Evolutionary conservation across 2,797 vertebrate species (phyloP), one percentile per base, ranked within the genome.

Genomic region (Trichosurus vulpecula): DNA sequence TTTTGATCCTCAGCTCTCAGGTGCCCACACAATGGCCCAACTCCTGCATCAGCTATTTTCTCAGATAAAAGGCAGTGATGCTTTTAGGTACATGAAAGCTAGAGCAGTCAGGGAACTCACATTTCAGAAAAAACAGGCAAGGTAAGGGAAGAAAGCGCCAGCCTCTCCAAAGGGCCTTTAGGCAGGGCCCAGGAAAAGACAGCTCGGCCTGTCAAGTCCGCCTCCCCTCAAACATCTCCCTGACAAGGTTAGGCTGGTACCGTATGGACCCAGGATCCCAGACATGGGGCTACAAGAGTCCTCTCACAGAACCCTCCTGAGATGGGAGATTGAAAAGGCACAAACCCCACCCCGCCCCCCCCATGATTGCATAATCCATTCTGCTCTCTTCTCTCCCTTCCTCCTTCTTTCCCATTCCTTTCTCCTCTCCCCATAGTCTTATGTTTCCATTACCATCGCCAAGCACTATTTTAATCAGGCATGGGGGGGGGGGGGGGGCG

Each of bases 11-110:
- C 52, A 66, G 93, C 35, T 90, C 97, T 81, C 27, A 87, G 57
- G 92, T 92, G 41, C 52, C 52, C 3, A 90, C 0, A 92, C 97
- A 95, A 94, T 95, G 90, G 94, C 95, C 96, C 12, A 66, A 96
- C 92, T 98, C 94, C 93, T n/a, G 97, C 96, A 97, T 96, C 94
- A 96, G 95, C 98, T 98, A 95, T 97, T 98, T 98, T 97, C 97
- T 90, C 97, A 98, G 98, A 98, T 98, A 97, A 98, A 98, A 98
- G 98, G 97, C 98, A 97, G 97, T 96, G 95, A 94, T 96, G 93
- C 96, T 98, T 98, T 98, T 91, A 98, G 97, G 95, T 90, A 96
- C 97, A 95, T 97, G 97, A 98, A 98, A 98, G 96, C 94, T 93
- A 96, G 93, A 1, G 35, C 14, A 25, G 91, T 91, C 94, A 97